A percentile compares a stretch with the other conserved stretches of the same genome.
Evolutionary conservation across 2,888 invertebrate species (phyloP).

Genomic region (Chironomus riparius): DNA sequence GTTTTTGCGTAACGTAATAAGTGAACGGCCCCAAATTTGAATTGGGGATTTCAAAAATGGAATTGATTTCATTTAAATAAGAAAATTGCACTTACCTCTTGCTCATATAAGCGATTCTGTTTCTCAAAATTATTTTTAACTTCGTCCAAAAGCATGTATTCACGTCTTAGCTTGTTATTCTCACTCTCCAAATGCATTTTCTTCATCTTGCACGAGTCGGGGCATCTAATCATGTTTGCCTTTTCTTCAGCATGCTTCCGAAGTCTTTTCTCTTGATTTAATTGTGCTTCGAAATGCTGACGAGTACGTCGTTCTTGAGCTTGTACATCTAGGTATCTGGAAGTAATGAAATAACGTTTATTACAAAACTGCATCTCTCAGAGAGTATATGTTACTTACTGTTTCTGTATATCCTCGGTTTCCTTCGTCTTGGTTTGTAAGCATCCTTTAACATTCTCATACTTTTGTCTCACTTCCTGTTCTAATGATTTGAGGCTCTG

Average conservation of each 20-base stretch:
- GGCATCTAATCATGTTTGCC: constrained; percentile 51
- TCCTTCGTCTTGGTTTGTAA: constrained; percentile 63
- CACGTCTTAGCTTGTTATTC: constrained; percentile 54
- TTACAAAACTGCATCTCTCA: too few species aligned
- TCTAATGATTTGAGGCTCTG: constrained; percentile 43
- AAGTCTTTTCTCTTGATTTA: constrained; percentile 63
- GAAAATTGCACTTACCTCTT: constrained; percentile 35
- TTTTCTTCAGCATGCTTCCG: constrained; percentile 48
- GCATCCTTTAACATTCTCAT: constrained; percentile 62
- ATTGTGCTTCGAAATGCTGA: constrained; percentile 60
- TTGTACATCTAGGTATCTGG: constrained; percentile 49
- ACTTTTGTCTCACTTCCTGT: constrained; percentile 42
- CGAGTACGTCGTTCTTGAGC: constrained; percentile 67
- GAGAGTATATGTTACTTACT: constrained; percentile 50
- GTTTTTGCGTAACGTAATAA: too few species aligned
- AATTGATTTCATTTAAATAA: too few species aligned
- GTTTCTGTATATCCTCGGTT: constrained; percentile 78
- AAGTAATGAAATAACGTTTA: background rate
- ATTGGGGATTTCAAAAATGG: too few species aligned
- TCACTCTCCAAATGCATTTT: constrained; percentile 61
- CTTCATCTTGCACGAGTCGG: constrained; percentile 55
- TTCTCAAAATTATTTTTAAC: constrained; percentile 45
- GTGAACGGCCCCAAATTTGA: too few species aligned
- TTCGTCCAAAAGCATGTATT: constrained; percentile 58
- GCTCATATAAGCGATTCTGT: constrained; percentile 40